Evolutionary conservation across 2,888 invertebrate genomes (phyloP), one percentile per base, ranked within the genome.

Genomic region (Luperina testacea): DNA sequence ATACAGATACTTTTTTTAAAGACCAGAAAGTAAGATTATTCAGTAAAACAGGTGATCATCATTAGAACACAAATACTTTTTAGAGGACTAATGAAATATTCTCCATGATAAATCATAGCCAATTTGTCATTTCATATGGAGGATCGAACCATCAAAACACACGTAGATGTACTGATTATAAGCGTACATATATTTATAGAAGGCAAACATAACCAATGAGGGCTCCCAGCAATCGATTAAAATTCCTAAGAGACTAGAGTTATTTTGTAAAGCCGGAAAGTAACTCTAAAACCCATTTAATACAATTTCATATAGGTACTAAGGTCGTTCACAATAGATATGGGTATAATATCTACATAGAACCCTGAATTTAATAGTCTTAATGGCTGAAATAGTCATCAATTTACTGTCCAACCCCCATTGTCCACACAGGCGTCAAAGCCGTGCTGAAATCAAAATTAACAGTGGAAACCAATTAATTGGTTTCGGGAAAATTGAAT

Each of bases 401-500:
- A 83, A 87, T 81, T 85, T 81, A 65, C 85, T 69, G 75, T 61
- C 57, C 75, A 69, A 81, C 72, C 72, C 27, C 79, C 70, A 87
- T 85, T 83, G 85, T 80, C 68, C 63, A 68, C 8, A 13, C 24
- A 27, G 65, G 42, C 71, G 71, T 77, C 81, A 87, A 81, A 81
- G 38, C 77, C 74, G 65, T 65, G 69, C 65, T 72, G 64, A 81
- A 87, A 83, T 85, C 81, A 77, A 81, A 87, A 87, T 89, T 81
- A 85, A 80, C 89, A 87, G 77, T 78, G 70, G 84, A 80, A 84
- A 86, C 53, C 86, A 78, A 88, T 89, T 79, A 88, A 82, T 89
- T 76, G 84, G 72, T 82, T 84, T 87, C 51, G 69, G 78, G 61
- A 27, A 80, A 86, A 89, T 89, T 68, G 78, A 78, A 77, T 80